Percentiles rank a stretch among this genome's conserved stretches.
These are phyloP conservation scores for Megalurothrips usitatus DNA, from an alignment of 2,888 invertebrate species.

Conservation along the genomic window DNA sequence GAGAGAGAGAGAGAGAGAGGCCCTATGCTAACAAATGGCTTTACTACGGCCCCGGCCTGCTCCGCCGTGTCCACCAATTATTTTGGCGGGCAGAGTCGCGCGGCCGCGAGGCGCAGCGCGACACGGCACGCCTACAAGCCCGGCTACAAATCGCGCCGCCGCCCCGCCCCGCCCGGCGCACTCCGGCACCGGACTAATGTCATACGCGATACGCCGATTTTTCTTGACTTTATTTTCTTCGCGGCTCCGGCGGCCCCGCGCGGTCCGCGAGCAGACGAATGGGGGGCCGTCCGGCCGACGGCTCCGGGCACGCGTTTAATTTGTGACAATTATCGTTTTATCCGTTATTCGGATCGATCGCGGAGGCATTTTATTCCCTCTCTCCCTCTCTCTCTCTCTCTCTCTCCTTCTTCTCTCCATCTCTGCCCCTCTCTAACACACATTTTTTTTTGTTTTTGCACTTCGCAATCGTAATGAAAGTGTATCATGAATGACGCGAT, in stretches of 20 bases:
- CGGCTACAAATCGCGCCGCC: background rate
- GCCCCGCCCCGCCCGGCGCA: background rate
- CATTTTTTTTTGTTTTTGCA: background rate
- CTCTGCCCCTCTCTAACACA: too few species aligned
- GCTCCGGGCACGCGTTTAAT: too few species aligned
- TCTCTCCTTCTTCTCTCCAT: background rate
- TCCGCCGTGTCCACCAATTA: constrained; percentile 9
- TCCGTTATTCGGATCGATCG: too few species aligned
- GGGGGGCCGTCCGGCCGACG: too few species aligned
- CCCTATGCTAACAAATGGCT: background rate
- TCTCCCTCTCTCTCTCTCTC: background rate
- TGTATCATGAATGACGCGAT: too few species aligned
- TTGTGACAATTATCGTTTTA: too few species aligned
- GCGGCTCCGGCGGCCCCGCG: too few species aligned
- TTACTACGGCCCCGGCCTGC: background rate
- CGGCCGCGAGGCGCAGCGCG: background rate
- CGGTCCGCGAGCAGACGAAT: too few species aligned
- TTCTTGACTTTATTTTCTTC: too few species aligned
- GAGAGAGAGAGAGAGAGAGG: background rate
- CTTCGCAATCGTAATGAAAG: too few species aligned
- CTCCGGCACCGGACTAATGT: background rate
- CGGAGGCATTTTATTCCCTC: background rate
- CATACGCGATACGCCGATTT: too few species aligned
- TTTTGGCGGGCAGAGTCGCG: background rate
- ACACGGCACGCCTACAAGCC: too few species aligned